Conservation (phyloP, 1,140 invertebrate species). For the Venturia canescens region DNA sequence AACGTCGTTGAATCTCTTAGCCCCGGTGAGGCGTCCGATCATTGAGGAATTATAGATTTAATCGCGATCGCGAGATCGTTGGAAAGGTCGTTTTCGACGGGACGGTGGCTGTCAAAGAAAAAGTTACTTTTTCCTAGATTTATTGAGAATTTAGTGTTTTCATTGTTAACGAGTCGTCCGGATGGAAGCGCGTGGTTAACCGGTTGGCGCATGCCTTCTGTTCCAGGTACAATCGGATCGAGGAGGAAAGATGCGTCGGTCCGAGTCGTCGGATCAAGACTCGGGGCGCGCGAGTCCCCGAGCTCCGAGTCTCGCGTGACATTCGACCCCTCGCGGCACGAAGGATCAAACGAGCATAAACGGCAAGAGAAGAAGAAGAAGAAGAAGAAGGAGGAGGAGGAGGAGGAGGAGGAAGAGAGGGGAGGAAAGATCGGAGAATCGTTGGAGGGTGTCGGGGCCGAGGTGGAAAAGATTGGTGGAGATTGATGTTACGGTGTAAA, state of each 20-base stretch:
- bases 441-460: no score
- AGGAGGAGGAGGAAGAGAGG: neutral
- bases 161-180: no score
- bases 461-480: neutral
- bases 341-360: neutral
- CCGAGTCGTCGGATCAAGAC: neutral
- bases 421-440: neutral
- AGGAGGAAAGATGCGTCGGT: slow-evolving; percentile 13
- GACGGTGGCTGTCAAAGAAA: no score
- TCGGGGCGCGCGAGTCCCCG: neutral
- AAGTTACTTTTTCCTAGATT: no score
- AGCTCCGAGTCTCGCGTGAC: slow-evolving; percentile 25
- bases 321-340: neutral
- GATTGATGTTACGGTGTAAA: neutral
- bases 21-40: no score
- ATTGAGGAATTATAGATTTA: no score
- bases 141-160: no score
- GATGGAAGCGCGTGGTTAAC: neutral
- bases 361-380: slow-evolving; percentile 3
- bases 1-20: no score
- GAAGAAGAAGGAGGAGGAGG: neutral
- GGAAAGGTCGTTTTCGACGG: no score
- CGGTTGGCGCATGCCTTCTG: neutral
- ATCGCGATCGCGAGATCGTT: no score
- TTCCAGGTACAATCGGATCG: neutral